These are phyloP conservation scores for Eupithecia inturbata DNA, from an alignment of 2,888 invertebrate genomes.

Conservation along the genomic window DNA sequence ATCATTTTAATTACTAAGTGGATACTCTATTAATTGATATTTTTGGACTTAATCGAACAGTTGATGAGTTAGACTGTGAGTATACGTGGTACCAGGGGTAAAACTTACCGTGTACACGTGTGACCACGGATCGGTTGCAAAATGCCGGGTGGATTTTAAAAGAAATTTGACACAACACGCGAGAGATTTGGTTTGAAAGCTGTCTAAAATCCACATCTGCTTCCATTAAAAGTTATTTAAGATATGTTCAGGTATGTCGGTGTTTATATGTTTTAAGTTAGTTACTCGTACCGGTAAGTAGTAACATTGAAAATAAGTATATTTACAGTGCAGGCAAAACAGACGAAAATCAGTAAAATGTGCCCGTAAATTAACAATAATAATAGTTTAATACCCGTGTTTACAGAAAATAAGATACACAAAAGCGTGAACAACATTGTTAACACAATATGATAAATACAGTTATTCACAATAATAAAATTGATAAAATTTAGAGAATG, in stretches of 20 bases:
- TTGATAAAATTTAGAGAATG: conserved; percentile 43
- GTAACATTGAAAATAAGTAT: neutral
- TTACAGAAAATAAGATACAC: neutral
- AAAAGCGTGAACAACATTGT: neutral
- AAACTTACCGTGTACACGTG: too few species aligned
- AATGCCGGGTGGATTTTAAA: too few species aligned
- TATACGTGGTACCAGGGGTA: too few species aligned
- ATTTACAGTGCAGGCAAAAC: neutral
- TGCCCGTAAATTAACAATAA: neutral
- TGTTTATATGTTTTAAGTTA: neutral
- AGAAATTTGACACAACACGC: too few species aligned
- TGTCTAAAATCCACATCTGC: neutral
- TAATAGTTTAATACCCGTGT: neutral
- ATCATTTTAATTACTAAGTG: conserved; percentile 20
- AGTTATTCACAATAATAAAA: conserved; percentile 36
- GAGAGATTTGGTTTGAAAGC: neutral
- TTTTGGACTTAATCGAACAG: neutral
- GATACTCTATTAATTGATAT: neutral
- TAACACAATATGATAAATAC: neutral
- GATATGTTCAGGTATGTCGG: too few species aligned
- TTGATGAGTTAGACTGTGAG: too few species aligned
- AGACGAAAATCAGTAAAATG: neutral
- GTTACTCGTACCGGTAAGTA: neutral
- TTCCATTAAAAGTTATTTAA: too few species aligned
- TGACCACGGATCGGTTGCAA: too few species aligned